Conservation (phyloP, 2,797 vertebrate genomes). For the Caiman crocodilus region DNA sequence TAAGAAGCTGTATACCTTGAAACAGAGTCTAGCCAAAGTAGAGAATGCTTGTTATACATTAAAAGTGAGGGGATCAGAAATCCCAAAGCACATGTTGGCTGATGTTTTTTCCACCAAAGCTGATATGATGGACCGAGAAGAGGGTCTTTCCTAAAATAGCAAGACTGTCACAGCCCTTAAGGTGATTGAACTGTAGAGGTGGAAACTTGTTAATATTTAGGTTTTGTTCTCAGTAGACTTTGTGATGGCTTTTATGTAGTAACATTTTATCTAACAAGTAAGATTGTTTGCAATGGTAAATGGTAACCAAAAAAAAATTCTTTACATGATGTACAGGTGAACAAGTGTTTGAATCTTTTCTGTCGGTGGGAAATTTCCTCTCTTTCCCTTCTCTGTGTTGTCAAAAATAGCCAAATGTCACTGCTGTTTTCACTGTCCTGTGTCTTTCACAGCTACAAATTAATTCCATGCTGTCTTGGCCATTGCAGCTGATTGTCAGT, state of each 20-base stretch:
- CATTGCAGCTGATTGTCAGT: not conserved
- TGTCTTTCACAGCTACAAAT: not conserved
- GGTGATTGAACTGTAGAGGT: constrained; percentile 20
- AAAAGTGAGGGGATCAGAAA: constrained; percentile 94
- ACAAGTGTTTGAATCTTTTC: constrained; percentile 17
- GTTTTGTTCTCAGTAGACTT: constrained; percentile 41
- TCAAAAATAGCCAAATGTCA: constrained; percentile 33
- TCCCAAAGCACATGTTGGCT: constrained; percentile 97
- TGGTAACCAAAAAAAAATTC: constrained; percentile 37
- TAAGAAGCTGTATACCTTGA: constrained; percentile 95
- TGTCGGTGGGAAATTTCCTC: constrained; percentile 3
- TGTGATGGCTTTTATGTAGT: constrained; percentile 61
- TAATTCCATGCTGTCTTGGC: not conserved
- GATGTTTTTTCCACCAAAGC: constrained; percentile 93
- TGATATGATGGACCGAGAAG: constrained; percentile 91
- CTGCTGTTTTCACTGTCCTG: not conserved
- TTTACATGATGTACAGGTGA: constrained; percentile 44
- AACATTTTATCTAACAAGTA: constrained; percentile 42
- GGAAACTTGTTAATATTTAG: constrained; percentile 47
- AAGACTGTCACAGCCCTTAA: not conserved
- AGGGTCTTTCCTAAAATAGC: constrained; percentile 86
- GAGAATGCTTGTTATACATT: constrained; percentile 97
- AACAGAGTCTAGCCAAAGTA: constrained; percentile 97
- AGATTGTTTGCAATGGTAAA: constrained; percentile 55
- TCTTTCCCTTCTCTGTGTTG: constrained; percentile 7